phyloP scores from a whole-genome alignment of 1,140 invertebrate genomes.

The Tenebrio molitor region DNA sequence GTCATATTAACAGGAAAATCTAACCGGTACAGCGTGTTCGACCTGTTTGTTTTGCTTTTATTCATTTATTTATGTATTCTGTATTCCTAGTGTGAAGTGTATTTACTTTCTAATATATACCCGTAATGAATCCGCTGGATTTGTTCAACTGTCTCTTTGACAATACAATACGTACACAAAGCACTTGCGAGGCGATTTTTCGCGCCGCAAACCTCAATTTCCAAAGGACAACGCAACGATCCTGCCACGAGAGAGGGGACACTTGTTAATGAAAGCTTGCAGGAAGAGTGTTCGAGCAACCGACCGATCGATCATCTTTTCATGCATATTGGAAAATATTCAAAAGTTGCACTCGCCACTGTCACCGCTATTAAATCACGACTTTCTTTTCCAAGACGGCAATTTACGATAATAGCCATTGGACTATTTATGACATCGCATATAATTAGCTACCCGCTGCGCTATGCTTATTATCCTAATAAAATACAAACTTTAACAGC shows the following conservation, averaged over 20 bases:
- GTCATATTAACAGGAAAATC: background rate
- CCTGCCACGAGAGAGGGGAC: too few relatives aligned
- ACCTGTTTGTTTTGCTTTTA: background rate
- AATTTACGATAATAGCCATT: constrained; percentile 36
- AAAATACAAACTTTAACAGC: constrained; percentile 32
- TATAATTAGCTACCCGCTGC: constrained; percentile 36
- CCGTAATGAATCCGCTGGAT: background rate
- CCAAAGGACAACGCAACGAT: too few relatives aligned
- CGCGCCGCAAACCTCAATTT: background rate
- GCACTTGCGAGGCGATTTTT: constrained; percentile 4
- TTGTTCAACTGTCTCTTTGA: background rate
- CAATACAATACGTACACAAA: constrained; percentile 12
- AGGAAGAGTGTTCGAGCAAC: background rate
- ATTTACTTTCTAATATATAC: constrained; percentile 19
- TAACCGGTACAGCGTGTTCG: background rate
- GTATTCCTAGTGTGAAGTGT: background rate
- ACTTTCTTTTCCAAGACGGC: constrained; percentile 20
- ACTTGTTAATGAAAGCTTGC: too few relatives aligned
- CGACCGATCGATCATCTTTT: constrained; percentile 15
- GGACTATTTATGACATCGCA: constrained; percentile 37
- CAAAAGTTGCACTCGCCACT: background rate
- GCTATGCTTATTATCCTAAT: constrained; percentile 34
- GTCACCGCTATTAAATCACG: constrained; percentile 24
- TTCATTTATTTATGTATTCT: constrained; percentile 26
- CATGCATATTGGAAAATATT: background rate